Base-by-base conservation (phyloP, 2,888 invertebrate species). In the Metellina segmentata region DNA sequence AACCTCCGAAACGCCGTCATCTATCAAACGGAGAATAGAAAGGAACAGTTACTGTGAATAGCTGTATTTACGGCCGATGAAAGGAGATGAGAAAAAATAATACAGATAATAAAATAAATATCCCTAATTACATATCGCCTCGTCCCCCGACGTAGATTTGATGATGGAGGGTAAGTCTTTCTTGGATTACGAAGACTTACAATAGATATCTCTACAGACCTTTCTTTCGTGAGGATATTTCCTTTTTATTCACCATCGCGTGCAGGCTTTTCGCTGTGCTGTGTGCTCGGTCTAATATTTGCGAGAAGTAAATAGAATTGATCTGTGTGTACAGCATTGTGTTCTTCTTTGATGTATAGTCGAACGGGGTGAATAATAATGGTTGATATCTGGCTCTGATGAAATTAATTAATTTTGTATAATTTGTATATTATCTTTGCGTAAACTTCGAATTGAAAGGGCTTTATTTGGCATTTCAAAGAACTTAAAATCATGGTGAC, bases 101-200 rank as follows among this genome's bases (percentile, higher is more conserved):
- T 79, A 81, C 20, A 79, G 11, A 72, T 81, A 81, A 87, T 81
- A 81, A 87, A 87, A 87, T 87, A 87, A 87, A 87, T 87, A 87
- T 71, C 87, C 87, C 79, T 87, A 87, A 87, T 87, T 87, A 87
- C 79, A 87, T 81, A 79, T 87, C 81, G 78, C 48, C 72, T 51
- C 52, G 79, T 87, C 87, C 53, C 34, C 87, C 87, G 71, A 72
- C 81, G 72, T 81, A 79, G 53, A 79, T 81, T 87, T 79, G 79
- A 81, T 87, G 87, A 87, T 87, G 87, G 79, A 79, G 79, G 71
- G 52, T 16, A 72, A 81, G 79, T 87, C 72, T 87, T 87, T 52
- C 53, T 52, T 71, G 87, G 87, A 87, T 87, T 87, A 87, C 79
- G 16, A 71, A 53, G 72, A 52, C 87, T 87, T 87, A 87, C 79